These are phyloP conservation scores for Cherax quadricarinatus DNA, from an alignment of 1,140 invertebrate genomes.

Conservation along the genomic window DNA sequence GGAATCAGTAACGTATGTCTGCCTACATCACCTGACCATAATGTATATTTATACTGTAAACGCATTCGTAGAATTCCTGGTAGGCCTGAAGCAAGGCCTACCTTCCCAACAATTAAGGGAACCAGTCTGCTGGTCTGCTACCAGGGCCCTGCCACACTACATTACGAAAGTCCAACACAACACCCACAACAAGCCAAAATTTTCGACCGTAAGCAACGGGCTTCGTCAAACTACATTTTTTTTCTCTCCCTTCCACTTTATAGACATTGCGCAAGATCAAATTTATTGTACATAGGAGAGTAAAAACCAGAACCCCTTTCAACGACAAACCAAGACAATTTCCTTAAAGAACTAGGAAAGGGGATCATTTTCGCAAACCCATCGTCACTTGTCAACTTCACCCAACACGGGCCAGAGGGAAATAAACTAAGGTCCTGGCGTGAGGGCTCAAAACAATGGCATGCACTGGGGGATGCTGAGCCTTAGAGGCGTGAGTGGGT, in stretches of 20 bases:
- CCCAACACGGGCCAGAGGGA: neutral
- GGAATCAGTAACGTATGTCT: too few species aligned
- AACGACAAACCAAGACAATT: conserved; percentile 10
- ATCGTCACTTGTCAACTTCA: conserved; percentile 33
- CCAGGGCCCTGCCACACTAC: too few species aligned
- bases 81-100: too few species aligned
- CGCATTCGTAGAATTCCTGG: too few species aligned
- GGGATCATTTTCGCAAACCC: conserved; percentile 35
- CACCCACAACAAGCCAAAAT: neutral
- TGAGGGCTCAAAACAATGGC: neutral
- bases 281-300: conserved; percentile 6
- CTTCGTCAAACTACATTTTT: neutral
- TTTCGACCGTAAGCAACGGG: neutral
- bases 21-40: too few species aligned
- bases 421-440: neutral
- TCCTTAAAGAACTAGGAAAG: conserved; percentile 3
- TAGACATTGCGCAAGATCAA: neutral
- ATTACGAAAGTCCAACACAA: neutral
- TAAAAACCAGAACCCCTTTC: neutral
- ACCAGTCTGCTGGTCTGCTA: neutral
- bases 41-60: too few species aligned
- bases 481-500: neutral
- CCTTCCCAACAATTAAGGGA: neutral
- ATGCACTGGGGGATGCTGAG: neutral
- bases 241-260: too few species aligned